These are phyloP conservation scores for Poliocrania exsul DNA, from an alignment of 2,797 vertebrate species.

Conservation along the genomic window DNA sequence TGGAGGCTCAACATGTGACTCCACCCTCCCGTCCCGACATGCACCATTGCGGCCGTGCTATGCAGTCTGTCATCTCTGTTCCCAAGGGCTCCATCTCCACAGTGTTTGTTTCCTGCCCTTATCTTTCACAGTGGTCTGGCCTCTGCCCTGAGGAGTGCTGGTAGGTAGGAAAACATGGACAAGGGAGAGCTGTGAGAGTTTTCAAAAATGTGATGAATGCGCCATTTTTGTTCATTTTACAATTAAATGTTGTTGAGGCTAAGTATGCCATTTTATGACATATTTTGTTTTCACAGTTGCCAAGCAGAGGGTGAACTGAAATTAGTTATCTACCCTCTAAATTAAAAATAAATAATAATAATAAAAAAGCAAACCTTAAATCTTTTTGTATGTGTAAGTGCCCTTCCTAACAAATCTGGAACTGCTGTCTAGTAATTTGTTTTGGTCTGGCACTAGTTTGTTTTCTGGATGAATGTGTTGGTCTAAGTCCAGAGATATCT, in stretches of 20 bases:
- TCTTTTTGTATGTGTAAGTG: not conserved
- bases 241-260: not conserved
- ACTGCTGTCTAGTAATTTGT: not conserved
- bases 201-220: not conserved
- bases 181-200: not conserved
- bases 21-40: rapidly evolving
- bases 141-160: not conserved
- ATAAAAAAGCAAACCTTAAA: not conserved
- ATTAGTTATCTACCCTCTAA: not conserved
- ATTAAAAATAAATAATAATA: not conserved
- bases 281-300: constrained; percentile 26
- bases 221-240: constrained; percentile 12
- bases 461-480: not conserved
- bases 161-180: not conserved
- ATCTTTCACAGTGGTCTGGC: not conserved
- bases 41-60: not conserved
- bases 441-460: not conserved
- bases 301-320: not conserved
- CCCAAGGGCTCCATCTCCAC: not conserved
- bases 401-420: not conserved
- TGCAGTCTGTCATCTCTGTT: not conserved
- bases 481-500: constrained; percentile 21
- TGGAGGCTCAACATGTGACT: not conserved
- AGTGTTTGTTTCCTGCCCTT: not conserved
- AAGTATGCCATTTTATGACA: not conserved